phyloP scores from a whole-genome alignment of 1,140 invertebrate species.

The Pseudachorutes palmiensis region DNA sequence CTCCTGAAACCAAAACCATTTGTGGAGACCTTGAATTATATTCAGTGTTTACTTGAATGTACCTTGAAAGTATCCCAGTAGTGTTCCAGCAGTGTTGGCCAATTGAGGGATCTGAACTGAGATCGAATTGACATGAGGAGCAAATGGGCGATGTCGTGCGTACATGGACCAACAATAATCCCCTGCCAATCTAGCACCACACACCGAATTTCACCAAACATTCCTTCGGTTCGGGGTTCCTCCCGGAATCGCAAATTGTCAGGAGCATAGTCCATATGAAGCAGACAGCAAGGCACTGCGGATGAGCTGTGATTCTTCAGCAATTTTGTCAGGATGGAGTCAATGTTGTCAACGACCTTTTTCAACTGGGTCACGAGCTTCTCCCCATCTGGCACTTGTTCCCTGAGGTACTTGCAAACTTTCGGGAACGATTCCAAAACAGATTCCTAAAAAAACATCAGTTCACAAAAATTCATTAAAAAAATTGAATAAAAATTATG shows the following conservation, averaged over 20 bases:
- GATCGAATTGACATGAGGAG: conserved; percentile 63
- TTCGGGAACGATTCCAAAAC: neutral
- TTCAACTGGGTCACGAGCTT: neutral
- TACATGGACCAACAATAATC: conserved; percentile 63
- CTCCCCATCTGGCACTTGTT: neutral
- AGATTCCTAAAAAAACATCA: too few species aligned
- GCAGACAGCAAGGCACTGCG: conserved; percentile 53
- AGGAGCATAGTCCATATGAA: conserved; percentile 73
- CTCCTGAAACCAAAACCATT: conserved; percentile 12
- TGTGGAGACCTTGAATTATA: neutral
- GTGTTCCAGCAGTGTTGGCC: conserved; percentile 51
- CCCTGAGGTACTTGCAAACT: neutral
- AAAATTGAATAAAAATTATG: neutral
- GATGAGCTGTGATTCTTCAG: neutral
- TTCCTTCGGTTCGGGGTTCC: conserved; percentile 41
- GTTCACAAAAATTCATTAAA: neutral
- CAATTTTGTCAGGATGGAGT: neutral
- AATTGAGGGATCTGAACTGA: conserved; percentile 55
- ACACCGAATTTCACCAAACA: conserved; percentile 47
- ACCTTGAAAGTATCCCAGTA: conserved; percentile 56
- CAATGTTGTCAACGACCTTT: neutral
- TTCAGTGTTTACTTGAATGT: neutral
- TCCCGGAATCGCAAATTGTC: conserved; percentile 62
- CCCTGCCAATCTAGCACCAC: conserved; percentile 74
- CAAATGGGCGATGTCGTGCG: conserved; percentile 66